Evolutionary conservation across 2,113 vertebrate species (phyloP).

Genomic region (Xyrauchen texanus): DNA sequence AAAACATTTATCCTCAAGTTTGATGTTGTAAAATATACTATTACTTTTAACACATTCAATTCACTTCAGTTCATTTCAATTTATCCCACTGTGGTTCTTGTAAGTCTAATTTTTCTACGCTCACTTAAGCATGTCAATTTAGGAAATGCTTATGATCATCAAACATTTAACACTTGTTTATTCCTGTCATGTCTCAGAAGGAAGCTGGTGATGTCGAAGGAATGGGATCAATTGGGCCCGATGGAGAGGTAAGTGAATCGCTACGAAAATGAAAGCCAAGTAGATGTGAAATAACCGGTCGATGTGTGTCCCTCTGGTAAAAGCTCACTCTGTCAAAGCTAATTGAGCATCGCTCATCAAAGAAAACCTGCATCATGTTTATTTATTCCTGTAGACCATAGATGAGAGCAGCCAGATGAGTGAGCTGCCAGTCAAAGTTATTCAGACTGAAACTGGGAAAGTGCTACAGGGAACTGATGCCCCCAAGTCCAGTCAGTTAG

Average conservation of each 20-base stretch:
- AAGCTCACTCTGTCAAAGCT: constrained; percentile 1
- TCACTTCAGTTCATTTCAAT: not conserved
- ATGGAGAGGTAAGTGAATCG: constrained; percentile 86
- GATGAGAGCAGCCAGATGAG: constrained; percentile 99
- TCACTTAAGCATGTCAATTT: not conserved
- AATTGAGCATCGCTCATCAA: constrained; percentile 11
- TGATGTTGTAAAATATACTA: not conserved
- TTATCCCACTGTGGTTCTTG: too few species aligned
- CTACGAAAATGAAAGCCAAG: not conserved
- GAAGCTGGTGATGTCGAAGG: constrained; percentile 88
- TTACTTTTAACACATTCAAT: not conserved
- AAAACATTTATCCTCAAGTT: not conserved
- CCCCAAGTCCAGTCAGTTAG: constrained; percentile 96
- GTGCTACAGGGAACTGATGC: constrained; percentile 94
- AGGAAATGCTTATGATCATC: not conserved
- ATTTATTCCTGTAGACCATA: constrained; percentile 78
- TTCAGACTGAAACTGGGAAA: constrained; percentile 95
- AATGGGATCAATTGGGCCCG: constrained; percentile 86
- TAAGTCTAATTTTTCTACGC: not conserved
- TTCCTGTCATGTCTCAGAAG: constrained; percentile 74
- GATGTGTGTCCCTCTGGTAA: not conserved
- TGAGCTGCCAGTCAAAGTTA: constrained; percentile 96
- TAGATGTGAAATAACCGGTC: not conserved
- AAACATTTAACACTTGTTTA: not conserved
- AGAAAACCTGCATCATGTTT: constrained; percentile 22